Percentiles rank a stretch among this genome's conserved stretches.
Conservation (phyloP, 1,140 invertebrate genomes). For the Tenebrio molitor region DNA sequence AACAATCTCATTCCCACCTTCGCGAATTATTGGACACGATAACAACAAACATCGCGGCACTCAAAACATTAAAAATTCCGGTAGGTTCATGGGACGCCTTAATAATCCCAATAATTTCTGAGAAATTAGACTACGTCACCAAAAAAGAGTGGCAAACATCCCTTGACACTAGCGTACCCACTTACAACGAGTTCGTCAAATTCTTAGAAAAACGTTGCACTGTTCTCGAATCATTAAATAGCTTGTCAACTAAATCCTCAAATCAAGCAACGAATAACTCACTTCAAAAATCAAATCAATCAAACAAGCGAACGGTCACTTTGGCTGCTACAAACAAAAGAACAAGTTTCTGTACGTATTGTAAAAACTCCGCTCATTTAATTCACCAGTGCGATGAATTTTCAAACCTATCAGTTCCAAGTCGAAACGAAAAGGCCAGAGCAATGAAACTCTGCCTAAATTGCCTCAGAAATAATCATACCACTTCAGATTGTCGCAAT, state of each 20-base stretch:
- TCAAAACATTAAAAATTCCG: too few species aligned
- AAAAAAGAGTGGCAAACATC: too few species aligned
- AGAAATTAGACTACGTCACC: too few species aligned
- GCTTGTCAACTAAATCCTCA: neutral
- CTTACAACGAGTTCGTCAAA: neutral
- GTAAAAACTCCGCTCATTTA: neutral
- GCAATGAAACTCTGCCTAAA: neutral
- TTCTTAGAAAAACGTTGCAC: neutral
- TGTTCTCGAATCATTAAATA: neutral
- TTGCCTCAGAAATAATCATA: neutral
- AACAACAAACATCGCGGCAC: too few species aligned
- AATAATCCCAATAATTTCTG: too few species aligned
- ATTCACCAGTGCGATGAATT: neutral
- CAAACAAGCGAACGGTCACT: neutral
- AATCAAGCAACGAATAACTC: neutral
- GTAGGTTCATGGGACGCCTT: too few species aligned
- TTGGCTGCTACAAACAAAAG: neutral
- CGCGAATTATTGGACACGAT: too few species aligned
- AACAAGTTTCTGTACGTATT: neutral
- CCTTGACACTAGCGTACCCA: too few species aligned
- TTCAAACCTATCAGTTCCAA: neutral
- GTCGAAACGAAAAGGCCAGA: neutral
- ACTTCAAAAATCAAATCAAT: neutral
- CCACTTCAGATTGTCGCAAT: neutral
- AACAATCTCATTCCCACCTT: too few species aligned